Percentiles rank a stretch among this genome's conserved stretches.
Evolutionary conservation across 2,797 vertebrate genomes (phyloP).

Genomic region (Esox masquinongy): DNA sequence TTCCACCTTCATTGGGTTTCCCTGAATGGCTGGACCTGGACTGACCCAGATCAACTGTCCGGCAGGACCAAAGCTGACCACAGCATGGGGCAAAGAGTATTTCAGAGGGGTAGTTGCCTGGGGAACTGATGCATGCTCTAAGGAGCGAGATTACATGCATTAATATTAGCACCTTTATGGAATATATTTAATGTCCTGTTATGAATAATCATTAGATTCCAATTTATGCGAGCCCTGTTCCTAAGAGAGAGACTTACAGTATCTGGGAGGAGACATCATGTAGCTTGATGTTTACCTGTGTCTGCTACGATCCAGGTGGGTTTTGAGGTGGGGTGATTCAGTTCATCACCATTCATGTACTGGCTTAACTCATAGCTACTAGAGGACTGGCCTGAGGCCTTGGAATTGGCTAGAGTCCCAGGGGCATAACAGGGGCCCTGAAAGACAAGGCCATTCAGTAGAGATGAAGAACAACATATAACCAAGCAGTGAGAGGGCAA

Average conservation of each 20-base stretch:
- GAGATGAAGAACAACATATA: background rate
- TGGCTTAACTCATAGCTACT: constrained; percentile 88
- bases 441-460: background rate
- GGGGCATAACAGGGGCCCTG: constrained; percentile 50
- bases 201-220: background rate
- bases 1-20: constrained; percentile 74
- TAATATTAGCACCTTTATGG: background rate
- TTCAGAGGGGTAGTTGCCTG: constrained; percentile 70
- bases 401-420: constrained; percentile 73
- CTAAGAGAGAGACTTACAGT: background rate
- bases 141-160: constrained; percentile 12
- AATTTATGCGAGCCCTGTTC: background rate
- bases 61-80: constrained; percentile 82
- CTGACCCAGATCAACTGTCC: constrained; percentile 82
- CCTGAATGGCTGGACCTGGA: constrained; percentile 69
- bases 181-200: background rate
- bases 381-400: constrained; percentile 83
- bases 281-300: constrained; percentile 37
- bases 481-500: background rate
- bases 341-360: constrained; percentile 78
- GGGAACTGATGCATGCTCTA: constrained; percentile 36
- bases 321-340: constrained; percentile 7
- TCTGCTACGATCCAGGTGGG: constrained; percentile 23
- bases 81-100: constrained; percentile 75
- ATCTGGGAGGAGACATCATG: background rate